A percentile compares a stretch with the other conserved stretches of the same genome.
phyloP scores from a whole-genome alignment of 1,140 invertebrate species.

The Telenomus remus region DNA sequence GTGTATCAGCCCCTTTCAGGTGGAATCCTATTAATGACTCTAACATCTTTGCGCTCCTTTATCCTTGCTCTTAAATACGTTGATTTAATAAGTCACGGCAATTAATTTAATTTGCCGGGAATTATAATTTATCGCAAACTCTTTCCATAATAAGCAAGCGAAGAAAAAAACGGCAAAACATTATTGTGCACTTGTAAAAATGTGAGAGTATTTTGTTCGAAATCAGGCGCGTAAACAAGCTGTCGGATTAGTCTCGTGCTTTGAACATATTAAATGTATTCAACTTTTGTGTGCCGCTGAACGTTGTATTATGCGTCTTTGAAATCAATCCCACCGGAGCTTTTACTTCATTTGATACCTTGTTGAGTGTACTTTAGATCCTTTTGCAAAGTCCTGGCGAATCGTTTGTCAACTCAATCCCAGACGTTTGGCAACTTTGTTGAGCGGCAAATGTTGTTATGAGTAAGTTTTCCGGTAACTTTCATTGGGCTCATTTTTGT shows the following conservation, averaged over 20 bases:
- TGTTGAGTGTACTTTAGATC: conserved; percentile 37
- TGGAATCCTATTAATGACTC: conserved; percentile 30
- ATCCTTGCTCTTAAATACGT: not conserved
- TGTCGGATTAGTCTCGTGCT: too few relatives aligned
- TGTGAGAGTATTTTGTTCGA: too few relatives aligned
- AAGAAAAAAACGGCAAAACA: too few relatives aligned
- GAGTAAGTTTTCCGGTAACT: too few relatives aligned
- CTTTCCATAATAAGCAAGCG: too few relatives aligned
- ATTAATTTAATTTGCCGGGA: conserved; percentile 22
- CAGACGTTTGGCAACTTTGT: conserved; percentile 7
- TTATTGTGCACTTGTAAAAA: too few relatives aligned
- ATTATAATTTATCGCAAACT: too few relatives aligned
- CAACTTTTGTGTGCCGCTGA: too few relatives aligned
- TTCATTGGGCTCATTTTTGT: too few relatives aligned
- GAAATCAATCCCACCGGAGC: conserved; percentile 38
- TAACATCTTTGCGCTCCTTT: conserved; percentile 19
- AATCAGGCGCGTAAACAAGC: too few relatives aligned
- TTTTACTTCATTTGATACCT: conserved; percentile 25
- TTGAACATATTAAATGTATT: too few relatives aligned
- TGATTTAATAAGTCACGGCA: conserved; percentile 6
- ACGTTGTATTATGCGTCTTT: conserved; percentile 6
- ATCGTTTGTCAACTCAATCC: conserved; percentile 43
- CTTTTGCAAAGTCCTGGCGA: conserved; percentile 15
- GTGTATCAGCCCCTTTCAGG: conserved; percentile 1
- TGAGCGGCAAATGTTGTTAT: too few relatives aligned